These are phyloP conservation scores for Calameuta idolon DNA, from an alignment of 2,888 invertebrate species.

Conservation along the genomic window DNA sequence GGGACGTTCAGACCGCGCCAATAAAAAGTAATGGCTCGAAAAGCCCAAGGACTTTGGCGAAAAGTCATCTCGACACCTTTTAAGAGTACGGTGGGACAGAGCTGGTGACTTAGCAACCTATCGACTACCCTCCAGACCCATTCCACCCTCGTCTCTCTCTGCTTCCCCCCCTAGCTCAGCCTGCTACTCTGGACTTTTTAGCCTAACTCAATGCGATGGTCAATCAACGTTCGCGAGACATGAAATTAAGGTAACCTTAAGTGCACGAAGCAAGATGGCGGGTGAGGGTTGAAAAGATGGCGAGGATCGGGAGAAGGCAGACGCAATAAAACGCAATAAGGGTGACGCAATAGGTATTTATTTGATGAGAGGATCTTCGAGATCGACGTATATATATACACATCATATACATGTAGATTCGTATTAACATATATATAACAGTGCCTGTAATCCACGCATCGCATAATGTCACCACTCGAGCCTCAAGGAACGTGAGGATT, in stretches of 20 bases:
- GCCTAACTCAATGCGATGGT: constrained; percentile 44
- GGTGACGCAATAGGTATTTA: too few relatives aligned
- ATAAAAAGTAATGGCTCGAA: constrained; percentile 53
- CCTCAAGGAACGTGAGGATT: not conserved
- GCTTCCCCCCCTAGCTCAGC: constrained; percentile 11
- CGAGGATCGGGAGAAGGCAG: not conserved
- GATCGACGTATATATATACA: too few relatives aligned
- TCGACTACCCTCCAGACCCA: constrained; percentile 17
- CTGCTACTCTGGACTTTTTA: constrained; percentile 20
- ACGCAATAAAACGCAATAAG: not conserved
- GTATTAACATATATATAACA: not conserved
- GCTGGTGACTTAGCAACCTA: constrained; percentile 18
- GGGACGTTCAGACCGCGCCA: constrained; percentile 39
- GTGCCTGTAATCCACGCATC: not conserved
- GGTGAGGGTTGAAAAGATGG: not conserved
- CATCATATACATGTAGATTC: too few relatives aligned
- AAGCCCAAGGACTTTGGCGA: constrained; percentile 52
- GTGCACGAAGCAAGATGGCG: constrained; percentile 19
- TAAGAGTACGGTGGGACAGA: constrained; percentile 42
- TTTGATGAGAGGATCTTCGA: not conserved
- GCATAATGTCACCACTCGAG: not conserved
- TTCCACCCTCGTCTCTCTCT: not conserved
- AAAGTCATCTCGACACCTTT: constrained; percentile 60
- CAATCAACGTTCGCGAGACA: constrained; percentile 43
- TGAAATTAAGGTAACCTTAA: constrained; percentile 45